phyloP scores from a whole-genome alignment of 64 coral and sea anemone species.

The Anthopleura sola region DNA sequence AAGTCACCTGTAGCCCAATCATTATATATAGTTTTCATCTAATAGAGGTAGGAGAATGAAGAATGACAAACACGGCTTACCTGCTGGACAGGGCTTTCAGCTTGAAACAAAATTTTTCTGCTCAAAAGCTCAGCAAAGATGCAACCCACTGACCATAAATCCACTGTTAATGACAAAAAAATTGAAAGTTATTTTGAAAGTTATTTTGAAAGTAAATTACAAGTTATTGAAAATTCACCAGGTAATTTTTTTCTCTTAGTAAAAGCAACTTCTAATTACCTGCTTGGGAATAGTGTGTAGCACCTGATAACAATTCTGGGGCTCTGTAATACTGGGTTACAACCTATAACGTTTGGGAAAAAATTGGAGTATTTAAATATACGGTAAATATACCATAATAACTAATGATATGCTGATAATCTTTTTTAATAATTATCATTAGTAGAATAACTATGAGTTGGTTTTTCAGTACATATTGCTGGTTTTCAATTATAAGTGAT shows the following conservation, averaged over 20 bases:
- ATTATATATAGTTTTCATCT: too few species aligned
- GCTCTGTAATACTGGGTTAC: slow-evolving; percentile 98
- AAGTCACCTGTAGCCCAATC: too few species aligned
- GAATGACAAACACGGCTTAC: background rate
- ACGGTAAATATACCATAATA: background rate
- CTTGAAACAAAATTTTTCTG: slow-evolving; percentile 95
- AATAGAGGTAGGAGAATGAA: background rate
- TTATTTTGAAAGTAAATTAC: too few species aligned
- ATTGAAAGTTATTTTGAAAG: too few species aligned
- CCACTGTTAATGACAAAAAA: slow-evolving; percentile 64
- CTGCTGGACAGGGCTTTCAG: slow-evolving; percentile 95
- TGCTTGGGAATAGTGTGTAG: slow-evolving; percentile 85
- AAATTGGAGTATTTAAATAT: background rate
- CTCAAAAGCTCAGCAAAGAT: slow-evolving; percentile 98
- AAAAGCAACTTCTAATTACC: slow-evolving; percentile 28
- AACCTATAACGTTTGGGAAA: slow-evolving; percentile 50
- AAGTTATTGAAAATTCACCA: background rate
- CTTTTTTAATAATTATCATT: too few species aligned
- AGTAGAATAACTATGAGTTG: too few species aligned
- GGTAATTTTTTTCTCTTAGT: background rate
- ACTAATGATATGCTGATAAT: background rate
- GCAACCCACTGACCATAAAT: slow-evolving; percentile 98
- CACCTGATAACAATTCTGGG: slow-evolving; percentile 88
- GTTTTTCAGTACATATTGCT: too few species aligned
- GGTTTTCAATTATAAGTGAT: too few species aligned